Percentiles rank a stretch among this genome's conserved stretches.
Evolutionary conservation across 2,888 invertebrate genomes (phyloP).

Genomic region (Rhingia campestris): DNA sequence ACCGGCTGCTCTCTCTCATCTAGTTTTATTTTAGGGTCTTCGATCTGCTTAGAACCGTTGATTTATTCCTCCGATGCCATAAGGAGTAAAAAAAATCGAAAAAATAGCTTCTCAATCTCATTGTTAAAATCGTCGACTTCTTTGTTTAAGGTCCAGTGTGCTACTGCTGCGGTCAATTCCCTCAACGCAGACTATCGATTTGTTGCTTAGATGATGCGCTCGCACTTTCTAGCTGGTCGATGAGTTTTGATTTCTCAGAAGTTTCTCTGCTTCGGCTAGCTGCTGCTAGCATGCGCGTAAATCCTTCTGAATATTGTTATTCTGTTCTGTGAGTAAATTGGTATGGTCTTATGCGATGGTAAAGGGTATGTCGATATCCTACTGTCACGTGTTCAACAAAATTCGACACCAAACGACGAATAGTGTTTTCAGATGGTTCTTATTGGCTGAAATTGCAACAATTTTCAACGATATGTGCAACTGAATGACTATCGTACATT

Average conservation of each 20-base stretch:
- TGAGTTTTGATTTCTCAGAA: constrained; percentile 66
- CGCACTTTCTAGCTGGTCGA: constrained; percentile 52
- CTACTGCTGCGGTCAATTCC: constrained; percentile 74
- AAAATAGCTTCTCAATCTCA: too few relatives aligned
- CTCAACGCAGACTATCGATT: constrained; percentile 75
- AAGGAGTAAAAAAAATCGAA: too few relatives aligned
- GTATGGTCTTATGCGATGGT: constrained; percentile 76
- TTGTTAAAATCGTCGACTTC: constrained; percentile 77
- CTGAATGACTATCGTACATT: too few relatives aligned
- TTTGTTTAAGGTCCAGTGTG: constrained; percentile 74
- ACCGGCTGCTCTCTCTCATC: constrained; percentile 74
- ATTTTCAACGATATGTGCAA: too few relatives aligned
- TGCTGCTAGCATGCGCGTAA: constrained; percentile 77
- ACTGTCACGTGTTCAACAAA: too few relatives aligned
- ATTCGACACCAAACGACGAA: too few relatives aligned
- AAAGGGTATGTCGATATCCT: too few relatives aligned
- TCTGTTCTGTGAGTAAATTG: constrained; percentile 79
- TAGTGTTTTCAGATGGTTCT: too few relatives aligned
- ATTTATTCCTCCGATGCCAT: too few relatives aligned
- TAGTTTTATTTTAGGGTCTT: constrained; percentile 77
- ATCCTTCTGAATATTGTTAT: constrained; percentile 80
- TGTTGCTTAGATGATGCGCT: constrained; percentile 71
- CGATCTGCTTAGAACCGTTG: too few relatives aligned
- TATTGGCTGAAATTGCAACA: too few relatives aligned
- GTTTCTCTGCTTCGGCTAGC: constrained; percentile 75